Evolutionary conservation across 1,140 invertebrate species (phyloP), one percentile per base, ranked within the genome.

Genomic region (Pentalonia nigronervosa): DNA sequence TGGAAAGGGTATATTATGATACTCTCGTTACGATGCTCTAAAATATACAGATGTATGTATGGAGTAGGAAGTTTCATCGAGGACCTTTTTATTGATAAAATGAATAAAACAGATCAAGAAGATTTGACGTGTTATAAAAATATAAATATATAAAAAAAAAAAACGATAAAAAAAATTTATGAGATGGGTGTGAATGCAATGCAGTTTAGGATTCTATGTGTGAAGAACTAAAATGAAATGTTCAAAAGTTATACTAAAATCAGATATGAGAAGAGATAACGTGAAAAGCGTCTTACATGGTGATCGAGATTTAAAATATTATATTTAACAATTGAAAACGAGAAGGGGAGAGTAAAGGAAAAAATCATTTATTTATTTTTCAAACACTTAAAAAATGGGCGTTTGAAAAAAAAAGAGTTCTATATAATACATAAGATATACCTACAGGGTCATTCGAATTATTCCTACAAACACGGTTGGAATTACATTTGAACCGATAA

Each of bases 121-220:
- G 20, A 88, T 88, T 88, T 36, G 30, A 23, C 4, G 14, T 88
- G 17, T 88, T 50, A 88, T 88, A 8, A 53, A 88, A 67, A n/a
- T 67, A n/a, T 67, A 14, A n/a, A 67, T 67, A 67, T 67, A 60
- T n/a, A 60, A 30, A 86, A 9, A 86, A 34, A 87, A n/a, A 88
- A n/a, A 87, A 87, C 30, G 30, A n/a, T 48, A 87, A 87, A 88
- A 36, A 21, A n/a, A 50, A 14, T 88, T 88, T 88, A 50, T 48
- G 30, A 17, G 45, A 88, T 48, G 45, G 21, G 41, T 86, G 25
- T 30, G 25, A 86, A 45, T 86, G 17, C 23, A 86, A 30, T 47
- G 8, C 2, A 60, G 56, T 67, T n/a, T n/a, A n/a, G 30, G 30
- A 67, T 14, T n/a, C 11, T n/a, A 67, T 67, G n/a, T 14, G 4